Conservation (phyloP, 2,888 invertebrate genomes). For the Rhingia rostrata region DNA sequence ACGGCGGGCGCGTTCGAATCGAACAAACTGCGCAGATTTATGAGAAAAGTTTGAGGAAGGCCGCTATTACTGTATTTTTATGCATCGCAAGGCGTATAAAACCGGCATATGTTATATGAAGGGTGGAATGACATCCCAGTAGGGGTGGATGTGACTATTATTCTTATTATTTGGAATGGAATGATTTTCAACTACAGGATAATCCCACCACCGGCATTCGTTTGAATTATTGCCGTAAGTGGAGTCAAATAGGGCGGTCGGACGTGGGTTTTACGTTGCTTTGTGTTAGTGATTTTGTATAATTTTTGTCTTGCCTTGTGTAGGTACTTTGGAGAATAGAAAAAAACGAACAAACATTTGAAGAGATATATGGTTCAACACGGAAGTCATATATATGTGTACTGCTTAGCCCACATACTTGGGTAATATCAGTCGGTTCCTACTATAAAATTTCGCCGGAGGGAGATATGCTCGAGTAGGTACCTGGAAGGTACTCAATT, state of each 20-base stretch:
- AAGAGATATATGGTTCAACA: no score
- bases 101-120: background rate
- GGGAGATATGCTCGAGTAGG: no score
- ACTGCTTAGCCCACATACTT: no score
- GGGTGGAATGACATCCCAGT: background rate
- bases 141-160: background rate
- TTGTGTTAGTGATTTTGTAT: no score
- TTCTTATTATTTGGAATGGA: slow-evolving; percentile 13
- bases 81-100: background rate
- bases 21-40: slow-evolving; percentile 35
- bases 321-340: slow-evolving; percentile 12
- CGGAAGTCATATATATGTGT: no score
- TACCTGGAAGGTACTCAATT: no score
- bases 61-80: slow-evolving; percentile 5
- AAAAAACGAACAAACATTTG: no score
- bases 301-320: slow-evolving; percentile 1
- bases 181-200: background rate
- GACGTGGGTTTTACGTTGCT: no score
- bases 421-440: no score
- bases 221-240: background rate
- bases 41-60: slow-evolving; percentile 15
- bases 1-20: slow-evolving; percentile 1
- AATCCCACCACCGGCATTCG: background rate
- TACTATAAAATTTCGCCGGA: no score
- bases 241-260: background rate